Conservation (phyloP, 2,888 invertebrate genomes). For the Rhagonycha lutea region DNA sequence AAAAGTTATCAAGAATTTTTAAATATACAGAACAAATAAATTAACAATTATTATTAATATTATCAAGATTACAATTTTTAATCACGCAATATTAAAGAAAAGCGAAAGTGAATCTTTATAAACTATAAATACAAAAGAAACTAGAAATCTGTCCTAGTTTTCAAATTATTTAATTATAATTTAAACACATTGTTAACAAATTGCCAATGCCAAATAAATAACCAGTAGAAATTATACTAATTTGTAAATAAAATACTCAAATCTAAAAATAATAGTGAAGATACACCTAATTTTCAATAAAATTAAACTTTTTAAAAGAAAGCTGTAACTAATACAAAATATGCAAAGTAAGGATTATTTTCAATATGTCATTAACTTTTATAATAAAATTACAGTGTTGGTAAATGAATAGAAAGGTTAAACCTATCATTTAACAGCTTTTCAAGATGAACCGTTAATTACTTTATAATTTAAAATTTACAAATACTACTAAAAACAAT, state of each 20-base stretch:
- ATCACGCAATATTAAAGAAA: not conserved
- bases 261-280: not conserved
- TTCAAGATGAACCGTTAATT: not conserved
- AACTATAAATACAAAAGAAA: constrained; percentile 1
- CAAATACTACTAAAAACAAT: not conserved
- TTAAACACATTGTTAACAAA: constrained; percentile 3
- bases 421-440: not conserved
- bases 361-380: not conserved
- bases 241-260: not conserved
- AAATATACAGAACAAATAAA: not conserved
- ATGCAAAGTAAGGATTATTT: not conserved
- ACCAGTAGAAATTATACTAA: not conserved
- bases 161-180: not conserved
- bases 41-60: not conserved
- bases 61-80: not conserved
- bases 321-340: not conserved
- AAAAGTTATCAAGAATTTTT: not conserved
- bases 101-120: constrained; percentile 3
- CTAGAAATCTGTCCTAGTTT: constrained; percentile 4
- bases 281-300: not conserved
- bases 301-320: not conserved
- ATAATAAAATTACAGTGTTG: not conserved
- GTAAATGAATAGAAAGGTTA: not conserved
- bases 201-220: not conserved
- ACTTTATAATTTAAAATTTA: not conserved